Evolutionary conservation across 2,113 vertebrate species (phyloP).

Genomic region (Anthoscopus minutus): DNA sequence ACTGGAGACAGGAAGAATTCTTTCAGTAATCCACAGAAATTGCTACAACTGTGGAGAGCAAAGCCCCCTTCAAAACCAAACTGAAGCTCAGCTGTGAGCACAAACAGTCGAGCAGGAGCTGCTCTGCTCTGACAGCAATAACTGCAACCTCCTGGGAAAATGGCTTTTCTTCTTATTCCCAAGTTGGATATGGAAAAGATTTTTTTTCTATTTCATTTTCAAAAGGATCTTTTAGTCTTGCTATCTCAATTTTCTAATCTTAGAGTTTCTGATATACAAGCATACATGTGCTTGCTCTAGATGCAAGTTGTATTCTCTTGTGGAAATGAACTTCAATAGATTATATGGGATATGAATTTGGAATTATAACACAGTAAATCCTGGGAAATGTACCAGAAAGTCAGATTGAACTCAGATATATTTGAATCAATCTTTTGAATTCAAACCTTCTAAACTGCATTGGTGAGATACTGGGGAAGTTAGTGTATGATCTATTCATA

Average conservation of each 20-base stretch:
- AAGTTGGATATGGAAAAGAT: not conserved
- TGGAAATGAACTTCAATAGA: not conserved
- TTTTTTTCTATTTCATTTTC: not conserved
- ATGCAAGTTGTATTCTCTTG: not conserved
- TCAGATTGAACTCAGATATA: conserved; percentile 6
- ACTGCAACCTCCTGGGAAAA: not conserved
- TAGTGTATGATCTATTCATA: conserved; percentile 11
- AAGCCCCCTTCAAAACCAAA: not conserved
- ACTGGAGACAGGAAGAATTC: not conserved
- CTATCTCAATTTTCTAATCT: not conserved
- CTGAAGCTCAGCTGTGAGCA: not conserved
- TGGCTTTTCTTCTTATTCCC: not conserved
- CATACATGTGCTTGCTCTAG: not conserved
- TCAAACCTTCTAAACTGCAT: not conserved
- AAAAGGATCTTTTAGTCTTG: not conserved
- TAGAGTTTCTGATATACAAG: not conserved
- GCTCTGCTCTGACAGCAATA: not conserved
- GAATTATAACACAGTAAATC: conserved; percentile 21
- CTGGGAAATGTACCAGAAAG: not conserved
- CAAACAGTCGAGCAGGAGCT: rapidly evolving
- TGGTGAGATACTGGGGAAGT: not conserved
- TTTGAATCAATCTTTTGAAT: conserved; percentile 22
- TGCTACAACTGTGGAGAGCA: not conserved
- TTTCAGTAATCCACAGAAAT: not conserved
- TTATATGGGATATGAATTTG: not conserved